A percentile compares a stretch with the other conserved stretches of the same genome.
These are phyloP conservation scores for Polietes domitor DNA, from an alignment of 2,888 invertebrate species.

Conservation along the genomic window DNA sequence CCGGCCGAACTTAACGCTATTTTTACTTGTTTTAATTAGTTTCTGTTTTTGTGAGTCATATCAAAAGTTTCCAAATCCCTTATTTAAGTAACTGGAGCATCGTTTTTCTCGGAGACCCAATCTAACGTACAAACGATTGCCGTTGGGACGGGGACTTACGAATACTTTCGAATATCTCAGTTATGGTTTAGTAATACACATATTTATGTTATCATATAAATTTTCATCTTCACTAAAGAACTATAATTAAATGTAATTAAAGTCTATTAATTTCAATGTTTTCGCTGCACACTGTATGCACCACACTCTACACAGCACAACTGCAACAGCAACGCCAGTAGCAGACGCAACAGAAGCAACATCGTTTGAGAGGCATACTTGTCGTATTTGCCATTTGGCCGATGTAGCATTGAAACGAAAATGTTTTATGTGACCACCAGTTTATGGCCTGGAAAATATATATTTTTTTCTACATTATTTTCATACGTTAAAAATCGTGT, in stretches of 20 bases:
- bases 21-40: too few relatives aligned
- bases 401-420: not conserved
- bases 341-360: not conserved
- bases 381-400: not conserved
- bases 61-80: too few relatives aligned
- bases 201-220: slow-evolving; percentile 53
- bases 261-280: slow-evolving; percentile 64
- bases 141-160: not conserved
- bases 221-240: slow-evolving; percentile 57
- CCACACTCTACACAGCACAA: not conserved
- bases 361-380: slow-evolving; percentile 2
- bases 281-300: slow-evolving; percentile 45
- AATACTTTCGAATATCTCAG: slow-evolving; percentile 41
- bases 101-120: not conserved
- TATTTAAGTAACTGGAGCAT: too few relatives aligned
- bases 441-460: not conserved
- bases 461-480: not conserved
- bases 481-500: not conserved
- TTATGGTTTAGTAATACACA: slow-evolving; percentile 57
- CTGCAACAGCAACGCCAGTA: not conserved
- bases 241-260: slow-evolving; percentile 67
- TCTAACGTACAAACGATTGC: not conserved
- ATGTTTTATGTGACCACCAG: not conserved
- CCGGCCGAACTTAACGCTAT: too few relatives aligned
- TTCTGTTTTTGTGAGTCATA: too few relatives aligned